Percentiles rank a stretch among this genome's conserved stretches.
Evolutionary conservation across 2,113 vertebrate genomes (phyloP).

Genomic region (Saccopteryx bilineata): DNA sequence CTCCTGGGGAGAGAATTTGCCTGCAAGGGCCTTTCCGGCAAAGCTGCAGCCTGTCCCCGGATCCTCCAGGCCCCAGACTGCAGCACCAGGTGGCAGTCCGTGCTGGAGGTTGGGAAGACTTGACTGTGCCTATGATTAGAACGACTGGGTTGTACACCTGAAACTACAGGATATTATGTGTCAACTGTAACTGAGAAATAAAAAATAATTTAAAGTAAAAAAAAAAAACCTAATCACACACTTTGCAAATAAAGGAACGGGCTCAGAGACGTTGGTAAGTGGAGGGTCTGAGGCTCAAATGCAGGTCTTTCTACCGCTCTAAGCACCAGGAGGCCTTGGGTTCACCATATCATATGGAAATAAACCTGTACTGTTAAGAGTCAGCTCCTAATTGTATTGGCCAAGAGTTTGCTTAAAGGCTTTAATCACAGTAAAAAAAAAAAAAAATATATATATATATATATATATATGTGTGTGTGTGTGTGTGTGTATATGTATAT

Average conservation of each 20-base stretch:
- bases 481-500: too few relatives aligned
- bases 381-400: too few relatives aligned
- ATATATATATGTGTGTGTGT: too few relatives aligned
- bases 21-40: neutral
- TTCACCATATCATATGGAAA: too few relatives aligned
- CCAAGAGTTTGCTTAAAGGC: too few relatives aligned
- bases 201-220: neutral
- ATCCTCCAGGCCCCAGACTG: too few relatives aligned
- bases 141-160: neutral
- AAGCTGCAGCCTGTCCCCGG: neutral
- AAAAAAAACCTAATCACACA: neutral
- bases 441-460: too few relatives aligned
- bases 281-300: neutral
- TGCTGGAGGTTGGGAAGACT: neutral
- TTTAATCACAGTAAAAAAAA: too few relatives aligned
- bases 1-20: neutral
- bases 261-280: neutral
- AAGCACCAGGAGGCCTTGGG: neutral
- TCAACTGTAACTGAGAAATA: neutral
- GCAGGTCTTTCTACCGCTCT: neutral
- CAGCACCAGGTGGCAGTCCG: neutral
- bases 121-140: neutral
- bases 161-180: neutral
- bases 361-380: too few relatives aligned
- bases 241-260: neutral